Evolutionary conservation across 2,888 invertebrate species (phyloP), one percentile per base, ranked within the genome.

Genomic region (Caenorhabditis zanzibari): DNA sequence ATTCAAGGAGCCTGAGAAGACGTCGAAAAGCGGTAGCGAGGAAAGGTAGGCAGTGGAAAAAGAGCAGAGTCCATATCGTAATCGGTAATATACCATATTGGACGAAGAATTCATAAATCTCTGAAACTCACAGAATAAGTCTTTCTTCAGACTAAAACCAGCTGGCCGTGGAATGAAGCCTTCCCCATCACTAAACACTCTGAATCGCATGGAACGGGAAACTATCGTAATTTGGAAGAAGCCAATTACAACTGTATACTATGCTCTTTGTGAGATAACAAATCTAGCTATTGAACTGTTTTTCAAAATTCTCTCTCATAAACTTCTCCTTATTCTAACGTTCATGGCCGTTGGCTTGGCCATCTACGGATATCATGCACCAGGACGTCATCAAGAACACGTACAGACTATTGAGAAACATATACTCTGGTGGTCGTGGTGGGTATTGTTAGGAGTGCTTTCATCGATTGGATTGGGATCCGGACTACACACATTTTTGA

Each of bases 391-490:
- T 88, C 92, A 93, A 82, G 68, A 92, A 91, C 82, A 84, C 52
- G 84, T 86, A 0, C 84, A 84, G 44, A 41, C 22, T 28, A 73
- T 82, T 16, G 85, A 93, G 81, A 92, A 92, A 84, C 91, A 93
- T 83, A 88, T 94, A 52, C 90, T 95, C 66, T 96, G 96, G 96
- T 96, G 95, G 94, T 54, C 71, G 12, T 87, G 85, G 87, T 98
- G 97, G 97, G 94, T 97, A 84, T 95, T 96, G 14, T 94, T 98
- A 63, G 99, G 99, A 19, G 96, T 99, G 49, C 95, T 98, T 88
- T 98, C 98, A 52, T 98, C 98, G 0, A 97, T 99, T 75, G 99
- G 99, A 0, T 76, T 99, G 71, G 99, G 99, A 52, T 98, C 98
- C 0, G 99, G 99, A 0, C 95, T 99, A 73, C 99, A 99, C 93